Percentiles rank a stretch among this genome's conserved stretches.
Conservation (phyloP, 2,888 invertebrate genomes). For the Cryptus viduatorius region DNA sequence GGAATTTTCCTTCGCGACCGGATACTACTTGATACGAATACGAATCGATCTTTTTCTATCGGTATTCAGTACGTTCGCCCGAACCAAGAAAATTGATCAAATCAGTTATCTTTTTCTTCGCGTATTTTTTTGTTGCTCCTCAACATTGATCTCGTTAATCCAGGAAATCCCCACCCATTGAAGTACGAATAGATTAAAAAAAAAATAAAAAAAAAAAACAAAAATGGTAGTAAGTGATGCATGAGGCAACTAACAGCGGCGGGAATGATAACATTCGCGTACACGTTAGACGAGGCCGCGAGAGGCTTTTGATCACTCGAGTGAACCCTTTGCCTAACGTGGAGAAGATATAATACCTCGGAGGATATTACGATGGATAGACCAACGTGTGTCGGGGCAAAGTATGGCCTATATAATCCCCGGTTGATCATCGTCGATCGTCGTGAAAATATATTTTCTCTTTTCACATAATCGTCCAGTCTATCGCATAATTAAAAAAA, state of each 20-base stretch:
- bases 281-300: slow-evolving; percentile 42
- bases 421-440: slow-evolving; percentile 29
- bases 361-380: slow-evolving; percentile 15
- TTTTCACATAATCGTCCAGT: slow-evolving; percentile 32
- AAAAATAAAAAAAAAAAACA: not conserved
- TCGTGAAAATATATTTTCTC: slow-evolving; percentile 23
- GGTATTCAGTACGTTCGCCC: not conserved
- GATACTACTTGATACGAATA: not conserved
- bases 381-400: slow-evolving; percentile 19
- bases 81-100: not conserved
- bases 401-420: slow-evolving; percentile 59
- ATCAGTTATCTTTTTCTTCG: not conserved
- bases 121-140: not conserved
- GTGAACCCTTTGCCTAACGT: slow-evolving; percentile 57
- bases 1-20: not conserved
- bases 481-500: slow-evolving; percentile 19
- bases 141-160: not conserved
- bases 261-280: slow-evolving; percentile 51
- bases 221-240: slow-evolving; percentile 1
- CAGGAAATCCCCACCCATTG: not conserved
- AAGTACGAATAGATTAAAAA: not conserved
- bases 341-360: slow-evolving; percentile 29
- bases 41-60: too few relatives aligned
- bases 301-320: slow-evolving; percentile 63
- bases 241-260: slow-evolving; percentile 10